phyloP scores from a whole-genome alignment of 2,797 vertebrate species.

The Lycodopsis pacificus region DNA sequence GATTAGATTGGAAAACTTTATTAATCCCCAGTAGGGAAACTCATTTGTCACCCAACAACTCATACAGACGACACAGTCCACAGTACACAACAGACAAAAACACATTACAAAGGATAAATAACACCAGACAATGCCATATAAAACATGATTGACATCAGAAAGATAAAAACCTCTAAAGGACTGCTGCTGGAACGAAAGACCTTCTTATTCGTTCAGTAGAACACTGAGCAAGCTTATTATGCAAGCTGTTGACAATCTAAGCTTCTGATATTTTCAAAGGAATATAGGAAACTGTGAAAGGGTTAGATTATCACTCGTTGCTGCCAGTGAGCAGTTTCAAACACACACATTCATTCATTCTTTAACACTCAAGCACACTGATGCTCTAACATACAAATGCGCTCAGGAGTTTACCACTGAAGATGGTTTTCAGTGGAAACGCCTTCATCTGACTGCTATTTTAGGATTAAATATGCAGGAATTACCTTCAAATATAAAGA shows the following conservation, averaged over 20 bases:
- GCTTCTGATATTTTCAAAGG: not conserved
- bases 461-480: slow-evolving; percentile 69
- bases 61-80: too few species aligned
- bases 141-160: too few species aligned
- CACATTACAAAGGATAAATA: too few species aligned
- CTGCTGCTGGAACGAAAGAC: too few species aligned
- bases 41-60: too few species aligned
- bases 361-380: slow-evolving; percentile 23
- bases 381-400: slow-evolving; percentile 43
- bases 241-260: not conserved
- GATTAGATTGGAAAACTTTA: too few species aligned
- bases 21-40: too few species aligned
- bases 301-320: not conserved
- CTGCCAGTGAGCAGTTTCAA: not conserved
- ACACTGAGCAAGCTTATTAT: not conserved
- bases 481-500: slow-evolving; percentile 64
- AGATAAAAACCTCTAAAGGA: too few species aligned
- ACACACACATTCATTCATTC: slow-evolving; percentile 1
- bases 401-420: slow-evolving; percentile 27
- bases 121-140: too few species aligned
- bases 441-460: slow-evolving; percentile 48
- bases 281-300: not conserved
- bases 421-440: slow-evolving; percentile 32
- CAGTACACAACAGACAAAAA: too few species aligned
- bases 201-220: too few species aligned